Evolutionary conservation across 2,797 vertebrate genomes (phyloP).

Genomic region (Gymnoscopelus microlampas): DNA sequence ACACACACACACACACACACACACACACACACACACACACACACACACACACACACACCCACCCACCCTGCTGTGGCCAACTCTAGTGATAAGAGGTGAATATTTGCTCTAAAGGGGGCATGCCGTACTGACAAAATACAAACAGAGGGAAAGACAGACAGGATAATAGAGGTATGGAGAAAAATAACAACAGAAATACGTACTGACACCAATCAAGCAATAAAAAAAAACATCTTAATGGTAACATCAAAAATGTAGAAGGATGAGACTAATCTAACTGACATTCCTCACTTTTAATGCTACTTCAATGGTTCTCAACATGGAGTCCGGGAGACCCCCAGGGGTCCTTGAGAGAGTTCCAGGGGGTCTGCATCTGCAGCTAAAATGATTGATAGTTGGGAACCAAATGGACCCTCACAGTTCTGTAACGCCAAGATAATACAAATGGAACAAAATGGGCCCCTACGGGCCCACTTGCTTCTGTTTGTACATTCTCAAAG

Average conservation of each 20-base stretch:
- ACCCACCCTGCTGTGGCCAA: conserved; percentile 53
- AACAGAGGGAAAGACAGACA: conserved; percentile 28
- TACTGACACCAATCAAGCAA: background rate
- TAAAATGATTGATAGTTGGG: too few species aligned
- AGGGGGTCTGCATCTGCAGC: too few species aligned
- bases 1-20: conserved; percentile 26
- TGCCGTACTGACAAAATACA: conserved; percentile 47
- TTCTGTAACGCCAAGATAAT: too few species aligned
- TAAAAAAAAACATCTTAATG: background rate
- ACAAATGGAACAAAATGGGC: too few species aligned
- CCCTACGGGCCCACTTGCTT: too few species aligned
- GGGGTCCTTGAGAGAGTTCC: too few species aligned
- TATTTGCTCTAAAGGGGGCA: conserved; percentile 42
- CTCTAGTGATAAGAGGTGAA: conserved; percentile 63
- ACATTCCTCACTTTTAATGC: too few species aligned
- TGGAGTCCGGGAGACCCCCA: too few species aligned
- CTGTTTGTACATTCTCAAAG: too few species aligned
- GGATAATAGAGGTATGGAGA: background rate
- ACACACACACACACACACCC: conserved; percentile 14
- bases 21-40: conserved; percentile 25
- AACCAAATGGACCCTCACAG: too few species aligned
- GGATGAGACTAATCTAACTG: background rate
- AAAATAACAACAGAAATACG: background rate
- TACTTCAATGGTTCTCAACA: too few species aligned
- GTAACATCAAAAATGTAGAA: background rate